Evolutionary conservation across 2,113 vertebrate genomes (phyloP).

Genomic region (Jaculus jaculus): DNA sequence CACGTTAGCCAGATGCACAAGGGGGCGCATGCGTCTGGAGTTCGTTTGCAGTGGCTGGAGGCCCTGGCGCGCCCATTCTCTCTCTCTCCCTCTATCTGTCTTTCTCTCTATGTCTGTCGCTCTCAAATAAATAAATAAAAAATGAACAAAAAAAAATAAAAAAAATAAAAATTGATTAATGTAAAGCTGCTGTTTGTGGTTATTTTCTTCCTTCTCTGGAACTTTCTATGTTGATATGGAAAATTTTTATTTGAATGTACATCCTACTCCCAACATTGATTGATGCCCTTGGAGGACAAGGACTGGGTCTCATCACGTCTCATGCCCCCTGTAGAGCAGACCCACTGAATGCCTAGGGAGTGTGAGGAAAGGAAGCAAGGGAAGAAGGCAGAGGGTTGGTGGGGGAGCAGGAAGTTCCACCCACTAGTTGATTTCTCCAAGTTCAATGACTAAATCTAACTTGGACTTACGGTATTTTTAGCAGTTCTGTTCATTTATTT

Average conservation of each 20-base stretch:
- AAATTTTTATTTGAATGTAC: not conserved
- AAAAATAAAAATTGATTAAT: not conserved
- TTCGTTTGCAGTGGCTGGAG: no score
- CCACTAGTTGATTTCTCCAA: not conserved
- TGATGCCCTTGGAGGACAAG: not conserved
- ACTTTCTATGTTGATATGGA: not conserved
- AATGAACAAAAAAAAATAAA: no score
- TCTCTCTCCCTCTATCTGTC: no score
- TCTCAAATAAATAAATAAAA: no score
- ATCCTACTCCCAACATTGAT: not conserved
- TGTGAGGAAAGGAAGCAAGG: not conserved
- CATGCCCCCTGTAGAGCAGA: accelerated
- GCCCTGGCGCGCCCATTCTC: no score
- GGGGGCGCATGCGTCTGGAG: no score
- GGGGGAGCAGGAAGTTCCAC: not conserved
- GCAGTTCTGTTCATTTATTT: not conserved
- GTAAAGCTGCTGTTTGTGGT: not conserved
- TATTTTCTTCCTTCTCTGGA: not conserved
- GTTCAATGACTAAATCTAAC: not conserved
- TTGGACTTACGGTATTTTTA: not conserved
- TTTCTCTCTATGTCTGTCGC: no score
- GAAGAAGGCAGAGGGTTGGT: not conserved
- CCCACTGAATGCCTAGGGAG: not conserved
- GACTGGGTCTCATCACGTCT: accelerated
- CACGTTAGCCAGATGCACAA: no score